Conservation (phyloP, 2,797 vertebrate species). For the Eidolon dupreanum region DNA sequence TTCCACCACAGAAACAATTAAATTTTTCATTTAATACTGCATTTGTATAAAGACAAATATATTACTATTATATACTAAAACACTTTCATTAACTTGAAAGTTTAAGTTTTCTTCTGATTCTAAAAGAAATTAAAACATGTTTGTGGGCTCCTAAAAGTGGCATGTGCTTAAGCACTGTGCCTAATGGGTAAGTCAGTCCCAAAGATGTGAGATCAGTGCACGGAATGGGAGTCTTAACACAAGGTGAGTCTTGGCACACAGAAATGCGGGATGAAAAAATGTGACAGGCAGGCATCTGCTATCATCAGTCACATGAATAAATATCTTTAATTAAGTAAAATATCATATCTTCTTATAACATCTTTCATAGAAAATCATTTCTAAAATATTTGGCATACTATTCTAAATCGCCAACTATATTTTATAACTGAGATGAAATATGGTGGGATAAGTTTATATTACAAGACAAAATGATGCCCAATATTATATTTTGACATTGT, state of each 20-base stretch:
- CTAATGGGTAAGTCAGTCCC: background rate
- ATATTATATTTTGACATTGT: slow-evolving; percentile 48
- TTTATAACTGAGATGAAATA: slow-evolving; percentile 10
- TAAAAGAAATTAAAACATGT: background rate
- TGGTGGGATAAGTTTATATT: background rate
- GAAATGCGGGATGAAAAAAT: background rate
- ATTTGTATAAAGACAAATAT: background rate
- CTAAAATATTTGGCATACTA: background rate
- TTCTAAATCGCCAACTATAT: background rate
- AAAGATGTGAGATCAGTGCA: background rate
- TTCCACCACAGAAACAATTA: background rate
- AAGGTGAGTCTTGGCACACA: background rate
- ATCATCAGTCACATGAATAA: background rate
- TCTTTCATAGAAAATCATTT: slow-evolving; percentile 3
- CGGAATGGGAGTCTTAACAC: background rate
- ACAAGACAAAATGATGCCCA: background rate
- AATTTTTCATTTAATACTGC: background rate
- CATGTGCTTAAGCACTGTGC: no score
- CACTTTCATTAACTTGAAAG: background rate
- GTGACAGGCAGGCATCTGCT: background rate
- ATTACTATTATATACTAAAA: background rate
- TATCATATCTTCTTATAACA: background rate
- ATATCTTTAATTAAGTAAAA: background rate
- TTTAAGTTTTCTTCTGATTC: background rate
- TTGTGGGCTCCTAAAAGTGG: background rate